Percentiles rank a stretch among this genome's conserved stretches.
Evolutionary conservation across 2,797 vertebrate species (phyloP).

Genomic region (Enteromius argenteus): DNA sequence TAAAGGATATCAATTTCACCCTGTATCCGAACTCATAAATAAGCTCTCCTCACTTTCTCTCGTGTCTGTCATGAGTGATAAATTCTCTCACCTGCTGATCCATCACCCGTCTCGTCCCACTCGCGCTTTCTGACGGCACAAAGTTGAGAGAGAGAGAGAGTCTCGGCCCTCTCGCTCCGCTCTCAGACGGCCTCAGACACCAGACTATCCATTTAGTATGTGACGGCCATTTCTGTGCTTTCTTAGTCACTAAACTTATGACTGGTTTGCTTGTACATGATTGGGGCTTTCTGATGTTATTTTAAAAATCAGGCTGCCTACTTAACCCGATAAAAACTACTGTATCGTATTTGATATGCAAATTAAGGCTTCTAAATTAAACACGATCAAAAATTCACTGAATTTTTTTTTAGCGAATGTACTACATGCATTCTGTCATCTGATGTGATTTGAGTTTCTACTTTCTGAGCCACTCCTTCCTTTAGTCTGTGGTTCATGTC

Average conservation of each 20-base stretch:
- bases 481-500: background rate
- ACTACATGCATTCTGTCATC: background rate
- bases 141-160: slow-evolving; percentile 21
- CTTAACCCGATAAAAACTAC: background rate
- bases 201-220: slow-evolving; percentile 35
- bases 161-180: background rate
- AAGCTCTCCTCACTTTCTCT: slow-evolving; percentile 62
- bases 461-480: background rate
- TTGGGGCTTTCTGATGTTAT: background rate
- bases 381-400: background rate
- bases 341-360: background rate
- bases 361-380: background rate
- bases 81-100: slow-evolving; percentile 62
- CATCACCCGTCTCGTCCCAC: slow-evolving; percentile 55
- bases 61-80: slow-evolving; percentile 66
- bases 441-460: background rate
- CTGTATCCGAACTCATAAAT: slow-evolving; percentile 63
- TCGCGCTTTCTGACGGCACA: slow-evolving; percentile 23
- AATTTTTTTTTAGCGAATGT: too few species aligned
- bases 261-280: background rate
- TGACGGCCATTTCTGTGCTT: slow-evolving; percentile 14
- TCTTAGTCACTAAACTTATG: background rate
- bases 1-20: slow-evolving; percentile 65
- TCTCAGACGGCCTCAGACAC: slow-evolving; percentile 2
- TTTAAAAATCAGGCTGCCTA: background rate